phyloP scores from a whole-genome alignment of 2,888 invertebrate genomes.

The Cordilura impudica region DNA sequence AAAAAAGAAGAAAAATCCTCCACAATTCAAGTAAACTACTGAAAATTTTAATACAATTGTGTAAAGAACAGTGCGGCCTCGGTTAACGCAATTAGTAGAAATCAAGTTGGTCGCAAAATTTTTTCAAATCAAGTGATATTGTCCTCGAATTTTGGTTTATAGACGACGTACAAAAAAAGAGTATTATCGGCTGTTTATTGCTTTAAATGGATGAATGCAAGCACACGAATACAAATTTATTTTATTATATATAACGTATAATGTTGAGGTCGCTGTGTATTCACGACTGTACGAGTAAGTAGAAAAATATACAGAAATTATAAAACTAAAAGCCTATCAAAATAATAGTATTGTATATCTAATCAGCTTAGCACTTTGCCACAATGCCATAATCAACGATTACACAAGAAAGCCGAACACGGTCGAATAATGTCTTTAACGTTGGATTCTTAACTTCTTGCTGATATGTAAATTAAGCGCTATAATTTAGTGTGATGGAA shows the following conservation, averaged over 20 bases:
- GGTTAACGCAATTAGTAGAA: too few relatives aligned
- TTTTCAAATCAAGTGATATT: too few relatives aligned
- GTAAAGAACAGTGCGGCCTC: too few relatives aligned
- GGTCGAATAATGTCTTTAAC: slow-evolving; percentile 15
- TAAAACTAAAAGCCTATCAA: slow-evolving; percentile 32
- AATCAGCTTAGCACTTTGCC: slow-evolving; percentile 54
- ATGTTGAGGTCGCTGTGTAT: too few relatives aligned
- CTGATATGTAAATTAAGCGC: slow-evolving; percentile 64
- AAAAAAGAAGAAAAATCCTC: background rate
- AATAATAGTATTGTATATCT: slow-evolving; percentile 44
- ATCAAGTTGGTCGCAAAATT: too few relatives aligned
- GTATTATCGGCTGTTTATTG: too few relatives aligned
- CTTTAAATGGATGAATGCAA: too few relatives aligned
- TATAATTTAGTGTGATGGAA: slow-evolving; percentile 58
- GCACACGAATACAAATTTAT: too few relatives aligned
- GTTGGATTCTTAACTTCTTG: slow-evolving; percentile 7
- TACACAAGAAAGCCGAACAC: slow-evolving; percentile 15
- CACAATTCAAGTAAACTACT: background rate
- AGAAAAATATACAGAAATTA: slow-evolving; percentile 2
- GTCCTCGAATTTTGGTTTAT: too few relatives aligned
- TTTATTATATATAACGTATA: too few relatives aligned
- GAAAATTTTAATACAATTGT: slow-evolving; percentile 30
- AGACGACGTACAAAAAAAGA: too few relatives aligned
- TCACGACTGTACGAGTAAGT: too few relatives aligned
- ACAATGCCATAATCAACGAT: slow-evolving; percentile 34